Conservation (phyloP, 2,797 vertebrate species). For the Chaenodraco wilsoni region DNA sequence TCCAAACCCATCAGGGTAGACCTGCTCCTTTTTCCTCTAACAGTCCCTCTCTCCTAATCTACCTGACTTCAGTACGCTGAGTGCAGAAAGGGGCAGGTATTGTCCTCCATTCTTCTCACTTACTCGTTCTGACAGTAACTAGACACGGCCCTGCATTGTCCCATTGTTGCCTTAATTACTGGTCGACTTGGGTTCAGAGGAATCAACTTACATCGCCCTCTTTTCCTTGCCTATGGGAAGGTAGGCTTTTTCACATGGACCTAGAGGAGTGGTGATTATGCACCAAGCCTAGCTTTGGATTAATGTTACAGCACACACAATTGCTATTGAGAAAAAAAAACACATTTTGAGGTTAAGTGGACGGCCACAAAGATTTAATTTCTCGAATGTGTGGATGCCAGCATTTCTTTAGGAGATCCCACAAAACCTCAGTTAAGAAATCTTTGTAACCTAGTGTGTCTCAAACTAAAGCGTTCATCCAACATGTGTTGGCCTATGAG, state of each 20-base stretch:
- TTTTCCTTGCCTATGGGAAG: slow-evolving; percentile 58
- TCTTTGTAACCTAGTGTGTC: background rate
- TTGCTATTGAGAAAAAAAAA: slow-evolving; percentile 30
- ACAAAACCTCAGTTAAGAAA: background rate
- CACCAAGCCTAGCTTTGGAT: slow-evolving; percentile 8
- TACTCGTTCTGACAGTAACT: slow-evolving; percentile 72
- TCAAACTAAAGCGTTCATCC: background rate
- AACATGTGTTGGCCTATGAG: slow-evolving; percentile 4
- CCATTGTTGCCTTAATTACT: slow-evolving; percentile 75
- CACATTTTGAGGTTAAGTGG: slow-evolving; percentile 25
- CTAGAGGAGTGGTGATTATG: slow-evolving; percentile 44
- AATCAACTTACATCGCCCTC: slow-evolving; percentile 61
- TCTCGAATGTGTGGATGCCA: background rate
- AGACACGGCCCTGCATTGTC: slow-evolving; percentile 71
- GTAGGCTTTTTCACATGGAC: slow-evolving; percentile 35
- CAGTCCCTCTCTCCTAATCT: slow-evolving; percentile 31
- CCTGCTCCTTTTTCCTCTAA: background rate
- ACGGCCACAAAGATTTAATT: slow-evolving; percentile 14
- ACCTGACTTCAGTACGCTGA: slow-evolving; percentile 53
- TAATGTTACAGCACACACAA: slow-evolving; percentile 58
- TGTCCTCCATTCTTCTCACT: slow-evolving; percentile 71
- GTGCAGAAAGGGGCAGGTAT: slow-evolving; percentile 69
- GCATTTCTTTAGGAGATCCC: background rate
- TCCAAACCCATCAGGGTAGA: slow-evolving; percentile 35
- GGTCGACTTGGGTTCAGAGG: slow-evolving; percentile 60